A percentile compares a stretch with the other conserved stretches of the same genome.
phyloP scores from a whole-genome alignment of 2,113 vertebrate species.

The Delphinapterus leucas region DNA sequence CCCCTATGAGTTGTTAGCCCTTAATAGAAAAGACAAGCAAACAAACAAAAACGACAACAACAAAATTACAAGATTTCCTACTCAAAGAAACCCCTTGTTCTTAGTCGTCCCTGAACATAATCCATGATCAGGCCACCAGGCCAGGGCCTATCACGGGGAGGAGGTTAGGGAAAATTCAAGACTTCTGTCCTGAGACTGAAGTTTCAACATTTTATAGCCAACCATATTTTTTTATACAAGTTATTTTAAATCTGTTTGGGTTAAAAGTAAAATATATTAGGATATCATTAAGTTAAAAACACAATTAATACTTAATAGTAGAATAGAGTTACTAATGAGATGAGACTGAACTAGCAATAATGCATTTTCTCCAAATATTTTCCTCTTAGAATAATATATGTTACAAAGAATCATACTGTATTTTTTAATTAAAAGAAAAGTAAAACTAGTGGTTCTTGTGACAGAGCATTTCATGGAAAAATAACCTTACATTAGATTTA shows the following conservation, averaged over 20 bases:
- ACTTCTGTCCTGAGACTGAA: background rate
- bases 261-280: background rate
- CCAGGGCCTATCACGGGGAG: background rate
- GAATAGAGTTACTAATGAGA: background rate
- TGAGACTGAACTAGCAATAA: background rate
- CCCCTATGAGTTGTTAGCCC: background rate
- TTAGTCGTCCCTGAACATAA: background rate
- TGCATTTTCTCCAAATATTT: background rate
- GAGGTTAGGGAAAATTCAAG: background rate
- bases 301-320: background rate
- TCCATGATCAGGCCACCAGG: background rate
- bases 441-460: background rate
- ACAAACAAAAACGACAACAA: background rate
- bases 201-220: background rate
- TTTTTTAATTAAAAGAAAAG: slow-evolving; percentile 17
- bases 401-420: background rate
- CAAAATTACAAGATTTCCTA: background rate
- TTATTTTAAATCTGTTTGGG: background rate
- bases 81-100: background rate
- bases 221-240: background rate
- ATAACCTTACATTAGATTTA: background rate
- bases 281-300: background rate
- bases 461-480: slow-evolving; percentile 14
- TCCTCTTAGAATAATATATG: background rate
- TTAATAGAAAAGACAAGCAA: background rate